Conservation (phyloP, 1,140 invertebrate genomes). For the Trissolcus basalis region DNA sequence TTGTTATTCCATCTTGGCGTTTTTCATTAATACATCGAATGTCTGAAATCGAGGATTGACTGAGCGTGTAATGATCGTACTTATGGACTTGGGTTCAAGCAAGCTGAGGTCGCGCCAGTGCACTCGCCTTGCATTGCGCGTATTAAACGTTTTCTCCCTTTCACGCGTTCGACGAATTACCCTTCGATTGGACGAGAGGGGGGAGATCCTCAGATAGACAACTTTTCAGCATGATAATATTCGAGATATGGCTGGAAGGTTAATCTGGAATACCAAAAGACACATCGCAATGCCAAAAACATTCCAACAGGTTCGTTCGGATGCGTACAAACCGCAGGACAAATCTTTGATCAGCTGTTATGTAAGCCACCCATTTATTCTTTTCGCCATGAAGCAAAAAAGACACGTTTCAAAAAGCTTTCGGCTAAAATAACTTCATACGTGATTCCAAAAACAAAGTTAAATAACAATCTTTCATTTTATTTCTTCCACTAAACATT, state of each 20-base stretch:
- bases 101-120: conserved; percentile 43
- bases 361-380: too few relatives aligned
- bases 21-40: conserved; percentile 32
- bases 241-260: conserved; percentile 53
- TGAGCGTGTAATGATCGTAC: conserved; percentile 40
- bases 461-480: too few relatives aligned
- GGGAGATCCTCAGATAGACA: conserved; percentile 31
- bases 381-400: too few relatives aligned
- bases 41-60: conserved; percentile 30
- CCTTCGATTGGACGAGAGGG: conserved; percentile 25
- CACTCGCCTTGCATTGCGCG: too few relatives aligned
- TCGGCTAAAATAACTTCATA: too few relatives aligned
- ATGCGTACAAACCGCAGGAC: conserved; percentile 5
- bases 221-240: conserved; percentile 56
- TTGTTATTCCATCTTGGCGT: too few relatives aligned
- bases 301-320: conserved; percentile 28
- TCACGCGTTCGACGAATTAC: conserved; percentile 55
- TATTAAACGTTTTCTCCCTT: conserved; percentile 56
- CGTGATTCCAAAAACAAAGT: too few relatives aligned
- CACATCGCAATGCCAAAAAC: conserved; percentile 51
- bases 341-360: too few relatives aligned
- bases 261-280: conserved; percentile 58
- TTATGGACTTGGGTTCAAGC: conserved; percentile 47
- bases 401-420: too few relatives aligned
- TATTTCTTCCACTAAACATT: too few relatives aligned